Evolutionary conservation across 1,140 invertebrate species (phyloP).

Genomic region (Caenorhabditis inopinata): DNA sequence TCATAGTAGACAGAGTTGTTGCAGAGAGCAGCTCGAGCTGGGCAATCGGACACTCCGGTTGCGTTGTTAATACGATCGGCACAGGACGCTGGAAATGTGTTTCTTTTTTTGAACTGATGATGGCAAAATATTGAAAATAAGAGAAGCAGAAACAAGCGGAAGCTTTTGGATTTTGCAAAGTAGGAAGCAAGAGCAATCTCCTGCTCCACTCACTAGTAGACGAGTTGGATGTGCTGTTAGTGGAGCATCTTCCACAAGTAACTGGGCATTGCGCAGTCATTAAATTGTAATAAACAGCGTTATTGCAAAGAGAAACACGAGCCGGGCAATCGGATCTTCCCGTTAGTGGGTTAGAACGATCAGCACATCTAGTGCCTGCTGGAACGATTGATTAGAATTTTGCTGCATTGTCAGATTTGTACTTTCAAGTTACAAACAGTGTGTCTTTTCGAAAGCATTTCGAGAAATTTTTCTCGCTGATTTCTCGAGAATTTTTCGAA

Average conservation of each 20-base stretch:
- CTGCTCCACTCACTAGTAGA: too few species aligned
- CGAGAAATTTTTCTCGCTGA: too few species aligned
- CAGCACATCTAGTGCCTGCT: conserved; percentile 15
- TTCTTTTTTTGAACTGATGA: background rate
- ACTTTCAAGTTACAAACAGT: too few species aligned
- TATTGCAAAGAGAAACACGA: conserved; percentile 9
- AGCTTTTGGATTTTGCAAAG: too few species aligned
- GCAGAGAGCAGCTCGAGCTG: conserved; percentile 28
- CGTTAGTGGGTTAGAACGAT: conserved; percentile 2
- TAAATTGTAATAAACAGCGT: conserved; percentile 32
- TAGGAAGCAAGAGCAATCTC: background rate
- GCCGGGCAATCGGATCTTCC: background rate
- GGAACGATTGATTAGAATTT: too few species aligned
- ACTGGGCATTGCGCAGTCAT: conserved; percentile 27
- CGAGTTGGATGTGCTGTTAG: background rate
- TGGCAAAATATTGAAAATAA: background rate
- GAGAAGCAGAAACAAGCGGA: background rate
- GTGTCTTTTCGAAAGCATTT: too few species aligned
- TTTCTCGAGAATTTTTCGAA: too few species aligned
- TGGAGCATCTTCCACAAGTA: conserved; percentile 18
- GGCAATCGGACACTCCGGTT: conserved; percentile 31
- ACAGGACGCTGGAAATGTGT: background rate
- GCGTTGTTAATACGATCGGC: conserved; percentile 19
- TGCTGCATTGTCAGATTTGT: too few species aligned
- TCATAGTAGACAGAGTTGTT: conserved; percentile 36